These are phyloP conservation scores for Cercopithecus mitis DNA, from an alignment of 2,797 vertebrate species.

Conservation along the genomic window DNA sequence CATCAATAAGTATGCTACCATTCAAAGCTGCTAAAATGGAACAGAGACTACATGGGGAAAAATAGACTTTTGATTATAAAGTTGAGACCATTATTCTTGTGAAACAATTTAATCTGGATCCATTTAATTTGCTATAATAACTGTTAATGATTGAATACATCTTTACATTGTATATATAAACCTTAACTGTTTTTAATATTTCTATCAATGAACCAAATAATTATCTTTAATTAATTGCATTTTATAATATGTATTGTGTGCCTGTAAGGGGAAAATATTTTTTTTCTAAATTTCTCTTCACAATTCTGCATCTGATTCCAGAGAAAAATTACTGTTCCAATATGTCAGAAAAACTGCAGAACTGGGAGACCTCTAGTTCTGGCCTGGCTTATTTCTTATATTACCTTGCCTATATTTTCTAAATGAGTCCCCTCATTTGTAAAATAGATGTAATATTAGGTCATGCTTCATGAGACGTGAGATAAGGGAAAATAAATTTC, in stretches of 20 bases:
- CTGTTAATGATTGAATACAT: neutral
- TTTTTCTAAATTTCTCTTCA: neutral
- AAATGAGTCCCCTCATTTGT: neutral
- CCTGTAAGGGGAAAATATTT: neutral
- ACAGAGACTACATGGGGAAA: neutral
- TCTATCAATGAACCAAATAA: neutral
- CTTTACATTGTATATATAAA: neutral
- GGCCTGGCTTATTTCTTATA: neutral
- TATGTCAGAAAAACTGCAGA: neutral
- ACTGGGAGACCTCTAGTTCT: neutral
- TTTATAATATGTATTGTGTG: neutral
- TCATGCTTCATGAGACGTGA: neutral
- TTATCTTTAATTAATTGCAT: neutral
- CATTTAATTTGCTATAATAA: neutral
- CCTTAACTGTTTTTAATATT: neutral
- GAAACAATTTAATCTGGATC: neutral
- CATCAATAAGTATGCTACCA: neutral
- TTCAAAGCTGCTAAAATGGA: neutral
- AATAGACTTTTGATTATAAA: neutral
- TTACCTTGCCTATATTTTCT: neutral
- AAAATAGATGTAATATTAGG: neutral
- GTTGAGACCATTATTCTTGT: neutral
- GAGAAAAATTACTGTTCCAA: neutral
- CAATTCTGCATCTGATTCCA: neutral
- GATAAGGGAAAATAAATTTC: slow-evolving; percentile 9